These are phyloP conservation scores for Drosophila pruinosa DNA, from an alignment of 1,140 invertebrate species.

Conservation along the genomic window DNA sequence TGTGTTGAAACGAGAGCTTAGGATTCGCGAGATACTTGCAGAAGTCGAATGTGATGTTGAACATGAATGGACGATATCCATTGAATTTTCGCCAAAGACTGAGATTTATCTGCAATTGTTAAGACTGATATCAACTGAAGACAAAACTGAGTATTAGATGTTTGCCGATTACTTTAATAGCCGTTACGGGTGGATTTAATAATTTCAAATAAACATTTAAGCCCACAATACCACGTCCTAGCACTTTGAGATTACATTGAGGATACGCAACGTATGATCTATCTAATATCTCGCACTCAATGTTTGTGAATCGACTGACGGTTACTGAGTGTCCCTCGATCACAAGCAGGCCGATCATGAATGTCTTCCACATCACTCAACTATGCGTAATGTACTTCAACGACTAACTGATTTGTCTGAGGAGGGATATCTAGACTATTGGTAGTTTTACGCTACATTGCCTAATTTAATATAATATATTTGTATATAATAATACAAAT, in stretches of 20 bases:
- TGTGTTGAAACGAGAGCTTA: conserved; percentile 11
- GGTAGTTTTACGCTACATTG: no score
- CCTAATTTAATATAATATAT: no score
- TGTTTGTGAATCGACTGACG: not conserved
- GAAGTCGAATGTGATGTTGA: conserved; percentile 24
- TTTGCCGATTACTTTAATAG: conserved; percentile 7
- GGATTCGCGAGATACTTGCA: conserved; percentile 10
- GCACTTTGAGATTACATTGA: not conserved
- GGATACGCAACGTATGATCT: not conserved
- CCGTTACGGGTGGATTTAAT: conserved; percentile 21
- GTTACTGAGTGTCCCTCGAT: not conserved
- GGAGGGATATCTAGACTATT: no score
- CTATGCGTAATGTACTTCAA: not conserved
- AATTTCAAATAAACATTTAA: conserved; percentile 15
- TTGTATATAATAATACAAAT: no score
- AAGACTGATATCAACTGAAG: not conserved
- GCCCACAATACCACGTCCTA: conserved; percentile 21
- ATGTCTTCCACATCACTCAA: not conserved
- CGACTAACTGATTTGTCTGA: no score
- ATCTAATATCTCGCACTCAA: not conserved
- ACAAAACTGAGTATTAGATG: not conserved
- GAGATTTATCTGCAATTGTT: conserved; percentile 17
- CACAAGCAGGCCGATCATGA: not conserved
- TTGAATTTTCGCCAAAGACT: conserved; percentile 21
- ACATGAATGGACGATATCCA: conserved; percentile 37